Percentiles rank a stretch among this genome's conserved stretches.
These are phyloP conservation scores for Avahi laniger DNA, from an alignment of 2,797 vertebrate genomes.

Conservation along the genomic window DNA sequence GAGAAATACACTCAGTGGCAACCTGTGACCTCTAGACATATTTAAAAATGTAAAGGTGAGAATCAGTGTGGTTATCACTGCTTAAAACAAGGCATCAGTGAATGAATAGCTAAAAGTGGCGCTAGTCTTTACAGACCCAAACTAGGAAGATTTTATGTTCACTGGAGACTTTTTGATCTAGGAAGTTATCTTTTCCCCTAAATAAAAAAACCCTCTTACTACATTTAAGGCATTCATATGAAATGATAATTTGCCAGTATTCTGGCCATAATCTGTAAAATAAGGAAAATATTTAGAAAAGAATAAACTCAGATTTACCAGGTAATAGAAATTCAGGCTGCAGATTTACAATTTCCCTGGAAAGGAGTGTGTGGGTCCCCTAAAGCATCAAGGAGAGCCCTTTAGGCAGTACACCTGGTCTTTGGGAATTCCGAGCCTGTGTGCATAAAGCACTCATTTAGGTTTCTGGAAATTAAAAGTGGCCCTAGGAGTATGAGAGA, in stretches of 20 bases:
- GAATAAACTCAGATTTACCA: neutral
- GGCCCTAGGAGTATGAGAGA: neutral
- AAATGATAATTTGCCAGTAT: neutral
- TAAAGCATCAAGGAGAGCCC: neutral
- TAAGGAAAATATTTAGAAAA: slow-evolving; percentile 5
- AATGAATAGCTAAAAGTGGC: neutral
- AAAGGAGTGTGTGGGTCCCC: neutral
- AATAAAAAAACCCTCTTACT: neutral
- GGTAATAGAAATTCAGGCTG: neutral
- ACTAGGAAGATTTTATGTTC: neutral
- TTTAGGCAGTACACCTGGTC: neutral
- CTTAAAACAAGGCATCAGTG: neutral
- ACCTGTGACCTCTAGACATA: neutral
- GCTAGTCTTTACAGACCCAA: slow-evolving; percentile 9
- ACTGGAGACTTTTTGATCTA: neutral
- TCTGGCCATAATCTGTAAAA: neutral
- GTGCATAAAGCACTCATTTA: neutral
- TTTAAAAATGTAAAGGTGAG: neutral
- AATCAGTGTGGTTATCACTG: neutral
- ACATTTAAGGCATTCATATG: neutral
- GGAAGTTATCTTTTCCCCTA: neutral
- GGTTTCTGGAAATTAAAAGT: neutral
- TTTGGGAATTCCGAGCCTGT: neutral
- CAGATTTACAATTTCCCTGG: neutral
- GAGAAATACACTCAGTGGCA: neutral